Evolutionary conservation across 2,888 invertebrate species (phyloP), one percentile per base, ranked within the genome.

Genomic region (Lepidocyrtoides sp.): DNA sequence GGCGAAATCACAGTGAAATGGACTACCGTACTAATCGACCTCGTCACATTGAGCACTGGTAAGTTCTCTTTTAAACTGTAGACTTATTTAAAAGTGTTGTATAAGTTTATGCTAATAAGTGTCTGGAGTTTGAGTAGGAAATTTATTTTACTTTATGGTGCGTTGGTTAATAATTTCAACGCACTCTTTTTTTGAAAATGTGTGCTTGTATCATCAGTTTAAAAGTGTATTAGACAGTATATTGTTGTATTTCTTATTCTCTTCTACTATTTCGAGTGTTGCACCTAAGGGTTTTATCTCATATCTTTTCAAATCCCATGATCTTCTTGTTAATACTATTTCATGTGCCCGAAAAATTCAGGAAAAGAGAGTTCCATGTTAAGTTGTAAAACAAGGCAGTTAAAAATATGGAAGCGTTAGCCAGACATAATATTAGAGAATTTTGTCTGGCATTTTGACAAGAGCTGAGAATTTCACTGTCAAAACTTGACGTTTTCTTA

Each of bases 11-110:
- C 87, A 7, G 91, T 92, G 17, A 89, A 89, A 66, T 93, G 93
- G 93, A 88, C 87, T 20, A 90, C 93, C 1, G 91, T 93, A 17
- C 32, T 92, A 26, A 69, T 88, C 17, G 93, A 93, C 66, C 91
- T 93, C 41, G 29, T 89, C 17, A 91, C 92, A n/a, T 85, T 93
- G 41, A 92, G 92, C 23, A 91, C 92, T 36, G 93, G 93, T 93
- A 89, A 91, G 89, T 85, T 8, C 44, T 10, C 14, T 48, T 60
- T n/a, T 26, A 60, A 23, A 26, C 23, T 60, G 26, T 26, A n/a
- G n/a, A n/a, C n/a, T 26, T 60, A 20, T 2, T 2, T 60, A 14
- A 10, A 7, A 63, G 26, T 32, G 14, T 29, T 57, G 36, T 57
- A 29, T 77, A 72, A 57, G 5, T 72, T 14, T 90, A 85, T 85